Evolutionary conservation across 2,797 vertebrate species (phyloP).

Genomic region (Rhynchotus rufescens): DNA sequence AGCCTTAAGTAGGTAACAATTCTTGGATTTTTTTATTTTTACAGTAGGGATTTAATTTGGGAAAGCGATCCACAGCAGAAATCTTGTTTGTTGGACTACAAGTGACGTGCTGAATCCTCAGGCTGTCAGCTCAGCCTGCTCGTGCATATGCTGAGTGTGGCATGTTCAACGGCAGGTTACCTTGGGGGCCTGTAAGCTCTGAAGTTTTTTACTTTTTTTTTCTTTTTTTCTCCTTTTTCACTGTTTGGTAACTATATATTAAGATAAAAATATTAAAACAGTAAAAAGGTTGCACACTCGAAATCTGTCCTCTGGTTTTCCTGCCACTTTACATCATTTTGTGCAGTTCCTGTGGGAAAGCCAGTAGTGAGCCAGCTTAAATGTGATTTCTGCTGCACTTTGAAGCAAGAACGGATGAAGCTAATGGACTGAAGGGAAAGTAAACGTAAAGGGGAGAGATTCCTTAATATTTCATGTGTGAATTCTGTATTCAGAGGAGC

Average conservation of each 20-base stretch:
- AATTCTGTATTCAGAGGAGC: neutral
- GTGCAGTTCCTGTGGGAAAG: neutral
- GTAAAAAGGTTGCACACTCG: slow-evolving; percentile 4
- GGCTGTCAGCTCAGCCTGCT: slow-evolving; percentile 55
- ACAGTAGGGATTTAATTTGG: neutral
- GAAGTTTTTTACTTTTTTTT: neutral
- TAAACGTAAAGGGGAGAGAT: neutral
- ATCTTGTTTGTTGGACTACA: slow-evolving; percentile 13
- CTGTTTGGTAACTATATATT: slow-evolving; percentile 15
- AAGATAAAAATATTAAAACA: slow-evolving; percentile 47
- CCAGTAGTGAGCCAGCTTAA: neutral
- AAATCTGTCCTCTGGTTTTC: slow-evolving; percentile 26
- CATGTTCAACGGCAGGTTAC: slow-evolving; percentile 52
- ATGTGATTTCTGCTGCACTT: slow-evolving; percentile 33
- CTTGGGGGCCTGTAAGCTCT: slow-evolving; percentile 9
- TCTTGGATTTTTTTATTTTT: neutral
- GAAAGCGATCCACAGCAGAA: neutral
- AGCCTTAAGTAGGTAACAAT: neutral
- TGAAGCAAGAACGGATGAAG: neutral
- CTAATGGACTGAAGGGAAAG: slow-evolving; percentile 3
- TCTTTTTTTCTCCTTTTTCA: neutral
- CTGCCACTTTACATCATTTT: neutral
- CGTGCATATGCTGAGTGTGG: slow-evolving; percentile 33
- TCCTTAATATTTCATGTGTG: neutral
- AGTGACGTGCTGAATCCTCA: slow-evolving; percentile 26